Percentiles rank a stretch among this genome's conserved stretches.
Evolutionary conservation across 2,113 vertebrate genomes (phyloP).

Genomic region (Chloropsis hardwickii): DNA sequence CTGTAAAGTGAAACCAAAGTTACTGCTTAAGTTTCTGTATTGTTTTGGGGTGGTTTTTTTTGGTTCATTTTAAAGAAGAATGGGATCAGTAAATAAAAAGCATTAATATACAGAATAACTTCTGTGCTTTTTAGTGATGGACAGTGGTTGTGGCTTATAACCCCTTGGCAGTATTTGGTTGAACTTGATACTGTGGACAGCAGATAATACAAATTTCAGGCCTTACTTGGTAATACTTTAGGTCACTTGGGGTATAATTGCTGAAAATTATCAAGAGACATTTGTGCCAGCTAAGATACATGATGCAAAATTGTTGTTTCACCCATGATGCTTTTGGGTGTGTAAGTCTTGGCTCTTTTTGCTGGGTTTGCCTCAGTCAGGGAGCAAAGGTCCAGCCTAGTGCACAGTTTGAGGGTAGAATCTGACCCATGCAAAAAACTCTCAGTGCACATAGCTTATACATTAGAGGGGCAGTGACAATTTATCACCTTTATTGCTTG

Average conservation of each 20-base stretch:
- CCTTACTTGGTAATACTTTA: neutral
- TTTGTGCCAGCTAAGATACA: neutral
- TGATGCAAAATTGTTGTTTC: neutral
- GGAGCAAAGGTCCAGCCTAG: neutral
- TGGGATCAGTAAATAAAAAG: neutral
- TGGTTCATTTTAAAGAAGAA: neutral
- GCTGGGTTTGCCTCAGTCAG: neutral
- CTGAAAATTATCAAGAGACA: neutral
- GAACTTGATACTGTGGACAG: neutral
- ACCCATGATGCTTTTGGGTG: neutral
- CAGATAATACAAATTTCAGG: neutral
- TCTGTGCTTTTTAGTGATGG: neutral
- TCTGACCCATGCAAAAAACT: neutral
- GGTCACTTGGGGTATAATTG: neutral
- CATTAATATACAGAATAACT: neutral
- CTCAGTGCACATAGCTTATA: rapidly evolving
- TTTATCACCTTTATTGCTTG: neutral
- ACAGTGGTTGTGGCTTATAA: rapidly evolving
- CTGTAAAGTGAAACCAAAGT: neutral
- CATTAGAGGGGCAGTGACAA: neutral
- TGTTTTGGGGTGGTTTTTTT: too few species aligned
- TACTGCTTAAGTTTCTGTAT: neutral
- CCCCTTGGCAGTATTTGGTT: neutral
- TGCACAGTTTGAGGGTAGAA: neutral
- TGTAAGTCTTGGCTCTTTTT: neutral